These are phyloP conservation scores for Corythoichthys haematopterus DNA, from an alignment of 2,113 vertebrate genomes.

Conservation along the genomic window DNA sequence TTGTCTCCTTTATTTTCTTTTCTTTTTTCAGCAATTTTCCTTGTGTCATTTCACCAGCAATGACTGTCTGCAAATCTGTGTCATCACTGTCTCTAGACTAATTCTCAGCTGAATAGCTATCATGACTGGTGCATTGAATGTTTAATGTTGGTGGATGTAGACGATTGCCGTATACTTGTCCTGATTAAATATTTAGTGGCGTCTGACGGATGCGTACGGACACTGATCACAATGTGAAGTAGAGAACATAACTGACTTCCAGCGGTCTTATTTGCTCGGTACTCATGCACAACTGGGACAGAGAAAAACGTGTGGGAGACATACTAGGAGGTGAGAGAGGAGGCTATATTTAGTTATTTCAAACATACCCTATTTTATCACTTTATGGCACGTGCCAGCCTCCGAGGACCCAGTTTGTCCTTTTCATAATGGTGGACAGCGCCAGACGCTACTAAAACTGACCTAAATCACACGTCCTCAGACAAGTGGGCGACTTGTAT, in stretches of 20 bases:
- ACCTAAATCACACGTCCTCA: constrained; percentile 21
- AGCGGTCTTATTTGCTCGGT: constrained; percentile 50
- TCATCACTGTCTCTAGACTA: constrained; percentile 26
- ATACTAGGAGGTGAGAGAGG: constrained; percentile 38
- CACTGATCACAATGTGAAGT: constrained; percentile 37
- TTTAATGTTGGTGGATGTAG: constrained; percentile 71
- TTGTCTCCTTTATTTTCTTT: constrained; percentile 9
- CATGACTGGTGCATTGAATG: constrained; percentile 63
- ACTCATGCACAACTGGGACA: constrained; percentile 43
- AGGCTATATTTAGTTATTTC: constrained; percentile 64
- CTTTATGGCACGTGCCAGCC: constrained; percentile 11
- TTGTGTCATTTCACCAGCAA: constrained; percentile 36
- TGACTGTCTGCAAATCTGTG: constrained; percentile 32
- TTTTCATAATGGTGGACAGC: constrained; percentile 33
- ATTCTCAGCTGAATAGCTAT: constrained; percentile 57
- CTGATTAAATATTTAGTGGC: constrained; percentile 72
- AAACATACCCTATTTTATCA: constrained; percentile 27
- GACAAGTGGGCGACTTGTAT: constrained; percentile 18
- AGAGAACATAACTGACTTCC: constrained; percentile 51
- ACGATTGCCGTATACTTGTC: constrained; percentile 68
- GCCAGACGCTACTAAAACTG: constrained; percentile 23
- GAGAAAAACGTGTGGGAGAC: constrained; percentile 34
- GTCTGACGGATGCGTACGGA: constrained; percentile 61
- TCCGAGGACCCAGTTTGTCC: constrained; percentile 44
- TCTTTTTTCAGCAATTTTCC: constrained; percentile 20